Conservation (phyloP, 2,888 invertebrate species). For the Meloe dianella region DNA sequence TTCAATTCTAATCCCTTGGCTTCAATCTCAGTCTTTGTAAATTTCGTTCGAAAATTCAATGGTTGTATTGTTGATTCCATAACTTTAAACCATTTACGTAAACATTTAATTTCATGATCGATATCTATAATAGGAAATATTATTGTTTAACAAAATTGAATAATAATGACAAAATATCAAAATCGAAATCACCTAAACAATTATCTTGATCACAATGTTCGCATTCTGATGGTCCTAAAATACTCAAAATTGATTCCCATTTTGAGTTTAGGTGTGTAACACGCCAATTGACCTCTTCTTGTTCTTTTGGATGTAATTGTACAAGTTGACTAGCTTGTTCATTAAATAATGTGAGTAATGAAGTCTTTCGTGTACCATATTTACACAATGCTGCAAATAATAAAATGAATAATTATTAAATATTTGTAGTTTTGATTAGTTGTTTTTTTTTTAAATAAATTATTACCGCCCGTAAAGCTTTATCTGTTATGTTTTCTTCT, state of each 20-base stretch:
- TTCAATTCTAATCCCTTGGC: slow-evolving; percentile 81
- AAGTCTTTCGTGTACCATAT: slow-evolving; percentile 75
- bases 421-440: too few species aligned
- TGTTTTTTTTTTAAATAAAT: slow-evolving; percentile 12
- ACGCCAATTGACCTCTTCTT: slow-evolving; percentile 74
- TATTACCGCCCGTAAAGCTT: slow-evolving; percentile 72
- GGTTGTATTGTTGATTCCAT: slow-evolving; percentile 83
- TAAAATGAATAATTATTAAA: slow-evolving; percentile 29
- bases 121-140: slow-evolving; percentile 64
- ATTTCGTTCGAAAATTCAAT: slow-evolving; percentile 72
- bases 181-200: slow-evolving; percentile 47
- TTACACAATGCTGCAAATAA: slow-evolving; percentile 72
- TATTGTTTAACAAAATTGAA: neutral
- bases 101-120: slow-evolving; percentile 75
- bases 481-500: slow-evolving; percentile 72
- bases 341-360: slow-evolving; percentile 75
- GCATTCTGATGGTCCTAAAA: slow-evolving; percentile 68
- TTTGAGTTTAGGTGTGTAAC: slow-evolving; percentile 77
- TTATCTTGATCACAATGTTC: slow-evolving; percentile 53
- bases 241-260: slow-evolving; percentile 78
- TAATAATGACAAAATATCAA: neutral
- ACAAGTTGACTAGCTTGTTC: slow-evolving; percentile 79
- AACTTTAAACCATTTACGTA: slow-evolving; percentile 85
- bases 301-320: slow-evolving; percentile 66
- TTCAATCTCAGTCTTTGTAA: slow-evolving; percentile 76